Base-by-base conservation (phyloP, 2,113 vertebrate genomes). In the Embiotoca jacksoni region DNA sequence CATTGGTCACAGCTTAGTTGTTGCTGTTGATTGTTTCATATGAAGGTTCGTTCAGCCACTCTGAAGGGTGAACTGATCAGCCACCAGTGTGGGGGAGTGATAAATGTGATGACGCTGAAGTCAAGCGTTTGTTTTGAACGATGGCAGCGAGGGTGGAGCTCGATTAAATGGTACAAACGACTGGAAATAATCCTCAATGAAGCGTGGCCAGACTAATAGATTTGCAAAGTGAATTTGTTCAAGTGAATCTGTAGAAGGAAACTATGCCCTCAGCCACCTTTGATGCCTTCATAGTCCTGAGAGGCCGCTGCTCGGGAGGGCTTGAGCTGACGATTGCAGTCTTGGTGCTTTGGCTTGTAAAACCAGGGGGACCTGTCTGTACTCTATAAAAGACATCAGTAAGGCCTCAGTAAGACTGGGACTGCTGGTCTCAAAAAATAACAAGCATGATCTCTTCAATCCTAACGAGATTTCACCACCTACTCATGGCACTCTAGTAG, bases 341-440 rank as follows among this genome's bases (percentile, higher is more conserved):
- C 41, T 55, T 58, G 58, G 72, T 68, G 83, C 49, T 76, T 39
- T 55, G 64, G 63, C 88, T 82, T 92, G 86, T 91, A 87, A 90
- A 92, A 87, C 86, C 75, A 75, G 78, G 61, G 75, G 80, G 81
- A 84, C 68, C 80, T 89, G 82, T 92, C 85, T 84, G 67, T 79
- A 87, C 86, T 66, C 75, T 85, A 80, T 88, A 88, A 88, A 89
- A 90, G 65, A 81, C 86, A 81, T 68, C 77, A 89, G 81, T 70
- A 32, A 79, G 78, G 76, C 66, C 73, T 81, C 71, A 65, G 74
- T 57, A 78, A 80, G 83, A 88, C 88, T 72, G 56, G 56, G 61
- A 70, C 61, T 72, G 81, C 85, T 81, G 75, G 44, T 69, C 65
- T 80, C 49, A 81, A 37, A 84, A 23, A 80, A 90, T 82, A 93